A percentile compares a stretch with the other conserved stretches of the same genome.
Evolutionary conservation across 2,113 vertebrate species (phyloP).

Genomic region (Callipepla californica): DNA sequence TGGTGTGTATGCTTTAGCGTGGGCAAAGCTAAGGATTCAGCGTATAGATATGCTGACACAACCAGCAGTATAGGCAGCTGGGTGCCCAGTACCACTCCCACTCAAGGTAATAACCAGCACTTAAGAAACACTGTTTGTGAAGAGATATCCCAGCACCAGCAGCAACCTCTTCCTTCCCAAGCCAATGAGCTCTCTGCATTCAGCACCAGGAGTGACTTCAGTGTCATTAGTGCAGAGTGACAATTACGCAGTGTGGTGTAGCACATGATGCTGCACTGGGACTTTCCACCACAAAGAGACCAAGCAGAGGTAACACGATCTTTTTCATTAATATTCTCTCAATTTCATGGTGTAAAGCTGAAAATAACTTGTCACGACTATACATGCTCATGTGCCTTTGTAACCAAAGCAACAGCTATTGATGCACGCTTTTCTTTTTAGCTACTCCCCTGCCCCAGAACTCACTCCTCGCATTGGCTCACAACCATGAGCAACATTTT

Average conservation of each 20-base stretch:
- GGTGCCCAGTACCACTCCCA: conserved; percentile 45
- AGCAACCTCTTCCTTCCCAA: background rate
- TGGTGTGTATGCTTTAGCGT: background rate
- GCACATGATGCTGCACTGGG: conserved; percentile 35
- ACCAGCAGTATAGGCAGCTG: conserved; percentile 18
- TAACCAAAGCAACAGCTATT: conserved; percentile 73
- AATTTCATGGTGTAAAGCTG: conserved; percentile 38
- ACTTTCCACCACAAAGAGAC: conserved; percentile 7
- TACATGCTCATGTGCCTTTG: conserved; percentile 46
- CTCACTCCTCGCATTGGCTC: background rate
- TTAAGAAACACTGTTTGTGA: background rate
- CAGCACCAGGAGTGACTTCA: conserved; percentile 26
- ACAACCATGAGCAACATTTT: conserved; percentile 1
- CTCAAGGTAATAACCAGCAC: conserved; percentile 32
- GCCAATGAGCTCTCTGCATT: conserved; percentile 3
- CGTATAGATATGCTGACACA: background rate
- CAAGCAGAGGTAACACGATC: conserved; percentile 41
- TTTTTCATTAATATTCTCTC: conserved; percentile 51
- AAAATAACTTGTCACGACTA: conserved; percentile 66
- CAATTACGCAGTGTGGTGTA: background rate
- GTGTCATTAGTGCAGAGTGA: background rate
- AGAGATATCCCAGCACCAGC: background rate
- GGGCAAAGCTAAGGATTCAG: background rate
- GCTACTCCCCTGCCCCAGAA: conserved; percentile 46
- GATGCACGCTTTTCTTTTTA: conserved; percentile 23